Percentiles rank a stretch among this genome's conserved stretches.
These are phyloP conservation scores for Protodeltote pygarga DNA, from an alignment of 2,888 invertebrate genomes.

Conservation along the genomic window DNA sequence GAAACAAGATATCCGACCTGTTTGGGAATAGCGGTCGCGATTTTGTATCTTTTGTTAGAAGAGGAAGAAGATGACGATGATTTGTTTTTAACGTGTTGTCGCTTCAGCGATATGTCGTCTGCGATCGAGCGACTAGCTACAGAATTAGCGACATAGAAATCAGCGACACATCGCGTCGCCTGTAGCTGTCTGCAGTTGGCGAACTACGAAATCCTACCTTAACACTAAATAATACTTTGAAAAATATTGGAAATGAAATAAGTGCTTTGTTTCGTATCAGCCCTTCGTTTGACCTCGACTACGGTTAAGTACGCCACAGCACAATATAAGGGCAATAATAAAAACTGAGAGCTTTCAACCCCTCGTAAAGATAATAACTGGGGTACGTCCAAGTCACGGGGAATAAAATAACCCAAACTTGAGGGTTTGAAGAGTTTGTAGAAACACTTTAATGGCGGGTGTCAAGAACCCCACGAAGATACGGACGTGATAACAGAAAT, in stretches of 20 bases:
- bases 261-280: conserved; percentile 62
- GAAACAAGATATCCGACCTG: no score
- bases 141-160: no score
- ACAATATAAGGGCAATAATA: conserved; percentile 77
- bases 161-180: no score
- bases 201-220: not conserved
- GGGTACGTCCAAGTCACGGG: conserved; percentile 63
- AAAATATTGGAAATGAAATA: conserved; percentile 50
- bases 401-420: conserved; percentile 61
- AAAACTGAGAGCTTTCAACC: conserved; percentile 80
- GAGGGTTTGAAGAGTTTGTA: conserved; percentile 52
- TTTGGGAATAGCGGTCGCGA: no score
- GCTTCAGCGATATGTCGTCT: no score
- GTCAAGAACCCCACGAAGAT: conserved; percentile 11
- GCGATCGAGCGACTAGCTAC: no score
- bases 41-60: no score
- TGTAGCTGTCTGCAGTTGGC: no score
- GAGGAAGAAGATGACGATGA: no score
- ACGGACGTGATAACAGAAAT: conserved; percentile 6
- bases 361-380: conserved; percentile 83
- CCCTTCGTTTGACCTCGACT: conserved; percentile 63
- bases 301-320: conserved; percentile 66
- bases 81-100: no score
- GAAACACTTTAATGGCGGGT: conserved; percentile 51
- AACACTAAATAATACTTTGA: conserved; percentile 53